Conservation (phyloP, 2,888 invertebrate species). For the Serripes groenlandicus region DNA sequence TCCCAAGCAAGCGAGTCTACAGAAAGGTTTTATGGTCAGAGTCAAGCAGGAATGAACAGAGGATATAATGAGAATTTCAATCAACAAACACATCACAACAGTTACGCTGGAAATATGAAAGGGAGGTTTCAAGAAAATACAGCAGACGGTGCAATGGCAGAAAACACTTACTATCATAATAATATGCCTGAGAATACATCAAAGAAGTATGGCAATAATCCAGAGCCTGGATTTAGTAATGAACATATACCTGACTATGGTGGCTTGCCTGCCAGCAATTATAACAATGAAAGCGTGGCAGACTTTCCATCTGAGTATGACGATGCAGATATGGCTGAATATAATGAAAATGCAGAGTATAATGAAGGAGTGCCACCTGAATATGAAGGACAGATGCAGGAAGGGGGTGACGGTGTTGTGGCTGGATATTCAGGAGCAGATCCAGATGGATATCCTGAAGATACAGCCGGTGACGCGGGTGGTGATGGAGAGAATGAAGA, state of each 20-base stretch:
- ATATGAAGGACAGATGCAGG: no score
- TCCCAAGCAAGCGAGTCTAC: no score
- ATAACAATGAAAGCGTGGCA: neutral
- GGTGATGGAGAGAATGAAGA: slow-evolving; percentile 88
- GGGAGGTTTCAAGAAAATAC: no score
- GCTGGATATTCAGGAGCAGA: neutral
- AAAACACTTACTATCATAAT: no score
- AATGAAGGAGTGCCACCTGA: neutral
- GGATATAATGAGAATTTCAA: no score
- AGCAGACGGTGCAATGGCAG: no score
- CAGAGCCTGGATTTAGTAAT: neutral
- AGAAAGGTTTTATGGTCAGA: no score
- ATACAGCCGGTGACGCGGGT: slow-evolving; percentile 51
- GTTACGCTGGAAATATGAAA: no score
- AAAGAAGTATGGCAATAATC: neutral
- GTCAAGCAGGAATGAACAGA: no score
- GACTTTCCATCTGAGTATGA: neutral
- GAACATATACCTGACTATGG: neutral
- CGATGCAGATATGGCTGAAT: neutral
- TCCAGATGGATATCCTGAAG: slow-evolving; percentile 28
- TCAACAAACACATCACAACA: no score
- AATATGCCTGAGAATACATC: neutral
- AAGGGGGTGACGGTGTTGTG: neutral
- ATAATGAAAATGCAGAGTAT: neutral
- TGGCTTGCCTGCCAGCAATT: neutral